Base-by-base conservation (phyloP, 2,797 vertebrate genomes). In the Sebastiscus albofasciatus region DNA sequence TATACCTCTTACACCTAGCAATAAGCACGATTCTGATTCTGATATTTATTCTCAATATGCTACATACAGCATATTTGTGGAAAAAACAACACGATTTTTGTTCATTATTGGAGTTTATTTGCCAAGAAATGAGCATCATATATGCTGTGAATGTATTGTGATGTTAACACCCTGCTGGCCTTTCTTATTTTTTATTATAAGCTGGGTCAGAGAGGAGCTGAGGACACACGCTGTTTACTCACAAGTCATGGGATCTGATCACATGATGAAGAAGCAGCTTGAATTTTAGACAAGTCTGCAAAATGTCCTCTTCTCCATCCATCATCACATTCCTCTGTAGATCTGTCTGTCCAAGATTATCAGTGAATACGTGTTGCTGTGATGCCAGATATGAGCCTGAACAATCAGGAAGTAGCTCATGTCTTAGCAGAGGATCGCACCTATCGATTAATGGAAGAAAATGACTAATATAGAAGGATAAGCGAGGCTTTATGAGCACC, bases 181-280 rank as follows among this genome's bases (percentile, higher is more conserved):
- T 61, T 33, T 60, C 18, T 61, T 33, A 20, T n/a, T n/a, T n/a
- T 33, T 52, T n/a, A 52, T n/a, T 52, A 10, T n/a, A n/a, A 49
- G 42, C 42, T 49, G 0, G 0, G 0, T n/a, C 49, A 52, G 49
- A 52, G 49, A 0, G 20, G 8, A n/a, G 49, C 49, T 20, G 20
- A 52, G 8, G 14, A 2, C 58, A 31, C 36, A 13, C 1, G 0
- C 67, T 16, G 34, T 55, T 69, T 49, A 3, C 3, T 60, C 20
- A 70, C 10, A 55, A 29, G 29, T 75, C 62, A 70, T 34, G 22
- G 8, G 77, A 64, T 75, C 7, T 27, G 18, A 55, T 82, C 79
- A 82, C 79, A 56, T 76, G 79, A 54, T 34, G 59, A 9, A 61
- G 2, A 14, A 34, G 39, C 46, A 46, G 39, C n/a, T 69, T 68